Conservation (phyloP, 1,140 invertebrate genomes). For the Polypedilum pembai region DNA sequence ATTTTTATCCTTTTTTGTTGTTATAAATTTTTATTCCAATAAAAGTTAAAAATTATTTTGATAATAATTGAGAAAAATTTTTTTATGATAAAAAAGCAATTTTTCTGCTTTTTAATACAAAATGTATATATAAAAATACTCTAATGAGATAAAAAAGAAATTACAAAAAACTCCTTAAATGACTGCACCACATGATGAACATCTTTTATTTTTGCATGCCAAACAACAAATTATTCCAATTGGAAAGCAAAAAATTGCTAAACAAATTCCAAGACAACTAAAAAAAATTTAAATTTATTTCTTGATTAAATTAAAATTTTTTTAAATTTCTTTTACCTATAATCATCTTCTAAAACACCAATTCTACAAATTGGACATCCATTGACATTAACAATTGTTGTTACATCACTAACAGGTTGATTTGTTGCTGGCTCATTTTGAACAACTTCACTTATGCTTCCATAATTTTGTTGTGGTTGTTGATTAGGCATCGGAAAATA, state of each 20-base stretch:
- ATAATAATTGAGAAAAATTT: too few species aligned
- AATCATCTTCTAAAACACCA: slow-evolving; percentile 70
- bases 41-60: too few species aligned
- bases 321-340: slow-evolving; percentile 34
- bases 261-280: slow-evolving; percentile 63
- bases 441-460: background rate
- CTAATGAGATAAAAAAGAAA: too few species aligned
- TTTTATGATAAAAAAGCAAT: too few species aligned
- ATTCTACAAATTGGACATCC: slow-evolving; percentile 72
- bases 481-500: background rate
- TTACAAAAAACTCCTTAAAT: too few species aligned
- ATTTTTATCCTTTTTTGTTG: too few species aligned
- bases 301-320: background rate
- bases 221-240: slow-evolving; percentile 71
- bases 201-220: background rate
- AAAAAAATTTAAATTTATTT: background rate
- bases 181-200: background rate
- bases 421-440: background rate
- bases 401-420: background rate
- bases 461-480: background rate
- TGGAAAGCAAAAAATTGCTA: slow-evolving; percentile 76
- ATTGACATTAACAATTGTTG: slow-evolving; percentile 62
- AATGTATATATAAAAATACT: too few species aligned
- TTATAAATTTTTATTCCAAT: too few species aligned
- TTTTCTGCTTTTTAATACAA: too few species aligned